These are phyloP conservation scores for Podocnemis expansa DNA, from an alignment of 2,113 vertebrate genomes.

Conservation along the genomic window DNA sequence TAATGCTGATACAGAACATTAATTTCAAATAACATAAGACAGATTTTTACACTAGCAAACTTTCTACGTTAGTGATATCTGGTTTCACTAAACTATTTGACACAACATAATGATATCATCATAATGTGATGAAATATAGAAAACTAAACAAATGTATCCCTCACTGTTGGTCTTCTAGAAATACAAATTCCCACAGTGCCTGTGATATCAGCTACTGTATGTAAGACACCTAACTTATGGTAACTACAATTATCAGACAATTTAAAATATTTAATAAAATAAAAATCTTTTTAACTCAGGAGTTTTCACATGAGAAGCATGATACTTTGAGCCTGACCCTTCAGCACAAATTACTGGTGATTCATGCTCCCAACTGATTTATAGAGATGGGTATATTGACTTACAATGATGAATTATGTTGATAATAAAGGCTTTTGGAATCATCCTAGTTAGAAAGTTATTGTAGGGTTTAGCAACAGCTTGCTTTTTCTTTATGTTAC, in stretches of 20 bases:
- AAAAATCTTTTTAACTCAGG: neutral
- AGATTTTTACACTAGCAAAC: neutral
- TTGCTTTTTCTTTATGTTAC: neutral
- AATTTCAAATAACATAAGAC: neutral
- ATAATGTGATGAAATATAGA: neutral
- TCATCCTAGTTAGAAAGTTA: slow-evolving; percentile 4
- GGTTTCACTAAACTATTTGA: neutral
- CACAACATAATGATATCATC: neutral
- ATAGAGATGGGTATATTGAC: neutral
- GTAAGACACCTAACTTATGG: neutral
- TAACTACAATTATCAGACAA: neutral
- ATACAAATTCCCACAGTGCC: neutral
- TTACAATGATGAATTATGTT: neutral
- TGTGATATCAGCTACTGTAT: neutral
- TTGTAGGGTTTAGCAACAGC: neutral
- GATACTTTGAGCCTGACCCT: neutral
- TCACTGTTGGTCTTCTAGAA: neutral
- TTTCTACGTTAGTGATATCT: neutral
- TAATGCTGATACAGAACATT: neutral
- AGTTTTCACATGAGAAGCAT: neutral
- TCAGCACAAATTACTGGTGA: neutral
- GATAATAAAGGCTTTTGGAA: neutral
- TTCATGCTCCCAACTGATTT: neutral
- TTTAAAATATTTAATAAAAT: neutral
- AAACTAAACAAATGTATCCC: neutral